These are phyloP conservation scores for Rhodeus uyekii DNA, from an alignment of 2,797 vertebrate species.

Conservation along the genomic window DNA sequence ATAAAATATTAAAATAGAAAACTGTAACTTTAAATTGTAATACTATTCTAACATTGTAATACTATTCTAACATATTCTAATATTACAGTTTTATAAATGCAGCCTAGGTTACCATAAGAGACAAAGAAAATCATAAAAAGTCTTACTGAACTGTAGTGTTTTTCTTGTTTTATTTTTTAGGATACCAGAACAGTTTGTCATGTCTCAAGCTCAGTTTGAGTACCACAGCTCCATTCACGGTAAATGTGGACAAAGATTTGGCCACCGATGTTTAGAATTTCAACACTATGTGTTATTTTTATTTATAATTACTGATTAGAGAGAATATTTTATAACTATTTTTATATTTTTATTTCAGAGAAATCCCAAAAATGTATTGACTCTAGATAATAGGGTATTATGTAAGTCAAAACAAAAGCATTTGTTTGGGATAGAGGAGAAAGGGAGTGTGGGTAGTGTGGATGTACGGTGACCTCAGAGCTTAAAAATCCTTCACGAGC, in stretches of 20 bases:
- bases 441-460: constrained; percentile 2
- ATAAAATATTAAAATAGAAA: not conserved
- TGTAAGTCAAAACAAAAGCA: constrained; percentile 18
- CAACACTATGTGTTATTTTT: not conserved
- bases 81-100: not conserved
- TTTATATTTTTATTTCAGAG: too few species aligned
- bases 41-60: too few species aligned
- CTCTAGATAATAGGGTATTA: constrained; percentile 24
- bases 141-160: too few species aligned
- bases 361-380: constrained; percentile 6
- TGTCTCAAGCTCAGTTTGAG: not conserved
- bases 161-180: too few species aligned
- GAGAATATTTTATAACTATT: constrained; percentile 4
- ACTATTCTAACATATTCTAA: too few species aligned
- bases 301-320: not conserved
- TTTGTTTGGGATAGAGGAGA: constrained; percentile 11
- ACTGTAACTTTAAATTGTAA: not conserved
- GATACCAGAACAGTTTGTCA: not conserved
- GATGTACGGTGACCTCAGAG: constrained; percentile 12
- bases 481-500: constrained; percentile 4
- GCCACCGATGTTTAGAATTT: not conserved
- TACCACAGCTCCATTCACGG: not conserved
- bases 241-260: constrained; percentile 14
- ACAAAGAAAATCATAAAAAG: too few species aligned
- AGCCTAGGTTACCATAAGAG: not conserved